Evolutionary conservation across 2,113 vertebrate species (phyloP).

Genomic region (Notechis scutatus): DNA sequence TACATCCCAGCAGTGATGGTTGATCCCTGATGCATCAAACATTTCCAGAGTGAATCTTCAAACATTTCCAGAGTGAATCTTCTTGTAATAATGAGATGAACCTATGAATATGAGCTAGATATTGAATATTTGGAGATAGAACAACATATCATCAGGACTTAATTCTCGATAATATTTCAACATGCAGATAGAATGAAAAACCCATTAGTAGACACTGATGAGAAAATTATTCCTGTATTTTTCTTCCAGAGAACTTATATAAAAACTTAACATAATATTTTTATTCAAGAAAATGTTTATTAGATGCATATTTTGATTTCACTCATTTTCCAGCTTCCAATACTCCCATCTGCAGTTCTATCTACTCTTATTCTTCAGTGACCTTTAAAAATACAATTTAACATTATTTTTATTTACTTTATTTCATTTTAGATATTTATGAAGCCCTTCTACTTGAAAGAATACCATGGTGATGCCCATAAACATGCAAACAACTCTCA

Average conservation of each 20-base stretch:
- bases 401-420: not conserved
- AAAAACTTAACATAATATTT: not conserved
- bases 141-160: not conserved
- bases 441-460: not conserved
- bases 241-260: not conserved
- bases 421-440: not conserved
- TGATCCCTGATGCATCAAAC: not conserved
- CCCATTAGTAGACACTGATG: not conserved
- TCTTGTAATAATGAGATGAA: not conserved
- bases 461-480: not conserved
- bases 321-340: not conserved
- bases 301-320: not conserved
- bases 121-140: not conserved
- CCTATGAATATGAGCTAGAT: not conserved
- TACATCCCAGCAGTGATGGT: not conserved
- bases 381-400: not conserved
- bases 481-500: not conserved
- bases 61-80: not conserved
- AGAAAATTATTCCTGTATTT: not conserved
- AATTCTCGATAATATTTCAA: not conserved
- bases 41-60: not conserved
- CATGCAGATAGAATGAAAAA: not conserved
- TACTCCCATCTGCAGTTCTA: not conserved
- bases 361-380: not conserved
- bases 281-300: not conserved